Evolutionary conservation across 2,888 invertebrate species (phyloP).

Genomic region (Andrena fulva): DNA sequence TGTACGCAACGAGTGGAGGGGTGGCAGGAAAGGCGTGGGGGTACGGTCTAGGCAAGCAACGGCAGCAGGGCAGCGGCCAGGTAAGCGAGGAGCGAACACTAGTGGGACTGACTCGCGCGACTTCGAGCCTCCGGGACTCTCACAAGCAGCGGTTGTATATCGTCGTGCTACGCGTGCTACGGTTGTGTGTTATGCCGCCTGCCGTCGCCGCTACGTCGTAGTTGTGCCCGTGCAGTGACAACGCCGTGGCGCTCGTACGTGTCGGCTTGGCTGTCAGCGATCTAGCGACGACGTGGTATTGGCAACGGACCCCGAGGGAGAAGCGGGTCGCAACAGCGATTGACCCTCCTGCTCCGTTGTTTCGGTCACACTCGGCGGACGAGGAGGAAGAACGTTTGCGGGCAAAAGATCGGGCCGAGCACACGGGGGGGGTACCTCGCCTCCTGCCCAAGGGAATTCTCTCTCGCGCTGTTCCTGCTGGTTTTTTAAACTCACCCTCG

Average conservation of each 20-base stretch:
- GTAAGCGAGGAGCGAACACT: conserved; percentile 81
- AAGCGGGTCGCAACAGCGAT: neutral
- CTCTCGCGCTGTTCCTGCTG: neutral
- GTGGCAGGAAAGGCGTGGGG: conserved; percentile 77
- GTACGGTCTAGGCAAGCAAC: conserved; percentile 78
- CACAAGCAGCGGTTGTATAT: conserved; percentile 57
- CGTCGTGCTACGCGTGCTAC: conserved; percentile 65
- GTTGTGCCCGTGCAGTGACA: conserved; percentile 42
- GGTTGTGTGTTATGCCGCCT: conserved; percentile 55
- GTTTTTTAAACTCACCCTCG: conserved; percentile 36
- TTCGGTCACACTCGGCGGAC: neutral
- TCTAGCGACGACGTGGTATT: conserved; percentile 3
- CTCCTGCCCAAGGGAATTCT: conserved; percentile 12
- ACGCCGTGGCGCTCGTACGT: conserved; percentile 24
- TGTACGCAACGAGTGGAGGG: conserved; percentile 80
- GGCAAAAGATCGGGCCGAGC: conserved; percentile 17
- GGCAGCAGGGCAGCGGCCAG: conserved; percentile 79
- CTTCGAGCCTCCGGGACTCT: conserved; percentile 74
- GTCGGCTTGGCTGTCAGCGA: conserved; percentile 18
- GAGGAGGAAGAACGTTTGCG: conserved; percentile 13
- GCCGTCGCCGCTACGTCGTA: conserved; percentile 45
- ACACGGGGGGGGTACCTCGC: conserved; percentile 6
- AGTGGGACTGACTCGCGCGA: conserved; percentile 83
- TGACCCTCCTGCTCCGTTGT: conserved; percentile 3
- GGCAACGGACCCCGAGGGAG: neutral